Conservation (phyloP, 2,797 vertebrate genomes). For the Coregonus sp. region DNA sequence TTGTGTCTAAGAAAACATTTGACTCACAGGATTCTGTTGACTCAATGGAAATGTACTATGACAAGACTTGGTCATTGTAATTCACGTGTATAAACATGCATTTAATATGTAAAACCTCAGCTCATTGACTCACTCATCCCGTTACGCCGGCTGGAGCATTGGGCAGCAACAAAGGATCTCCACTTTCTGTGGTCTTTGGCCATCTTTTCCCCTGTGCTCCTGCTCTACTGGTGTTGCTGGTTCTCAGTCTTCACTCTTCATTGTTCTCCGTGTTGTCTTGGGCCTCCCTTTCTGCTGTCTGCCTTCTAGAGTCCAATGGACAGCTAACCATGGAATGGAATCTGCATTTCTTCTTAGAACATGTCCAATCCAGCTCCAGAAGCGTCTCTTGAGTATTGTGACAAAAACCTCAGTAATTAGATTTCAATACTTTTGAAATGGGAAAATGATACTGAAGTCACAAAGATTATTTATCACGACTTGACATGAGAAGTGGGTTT, state of each 20-base stretch:
- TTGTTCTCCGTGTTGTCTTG: background rate
- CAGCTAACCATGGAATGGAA: background rate
- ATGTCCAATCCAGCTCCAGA: background rate
- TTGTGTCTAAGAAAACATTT: too few species aligned
- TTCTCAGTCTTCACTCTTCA: too few species aligned
- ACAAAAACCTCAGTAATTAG: background rate
- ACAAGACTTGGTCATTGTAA: background rate
- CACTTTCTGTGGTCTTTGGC: background rate
- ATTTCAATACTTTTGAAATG: background rate
- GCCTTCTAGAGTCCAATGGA: background rate
- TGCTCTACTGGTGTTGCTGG: background rate
- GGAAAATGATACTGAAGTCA: background rate
- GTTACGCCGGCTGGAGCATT: background rate
- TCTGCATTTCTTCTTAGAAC: background rate
- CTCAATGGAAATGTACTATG: background rate
- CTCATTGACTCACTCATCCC: background rate
- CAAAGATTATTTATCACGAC: background rate
- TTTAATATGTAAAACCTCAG: background rate
- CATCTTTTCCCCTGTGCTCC: background rate
- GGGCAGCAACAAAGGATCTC: background rate
- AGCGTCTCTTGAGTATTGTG: background rate
- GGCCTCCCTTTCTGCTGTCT: background rate
- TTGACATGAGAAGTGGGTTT: background rate
- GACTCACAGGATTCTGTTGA: too few species aligned
- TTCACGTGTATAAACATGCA: background rate